Base-by-base conservation (phyloP, 2,888 invertebrate genomes). In the Phyllotreta cruciferae region DNA sequence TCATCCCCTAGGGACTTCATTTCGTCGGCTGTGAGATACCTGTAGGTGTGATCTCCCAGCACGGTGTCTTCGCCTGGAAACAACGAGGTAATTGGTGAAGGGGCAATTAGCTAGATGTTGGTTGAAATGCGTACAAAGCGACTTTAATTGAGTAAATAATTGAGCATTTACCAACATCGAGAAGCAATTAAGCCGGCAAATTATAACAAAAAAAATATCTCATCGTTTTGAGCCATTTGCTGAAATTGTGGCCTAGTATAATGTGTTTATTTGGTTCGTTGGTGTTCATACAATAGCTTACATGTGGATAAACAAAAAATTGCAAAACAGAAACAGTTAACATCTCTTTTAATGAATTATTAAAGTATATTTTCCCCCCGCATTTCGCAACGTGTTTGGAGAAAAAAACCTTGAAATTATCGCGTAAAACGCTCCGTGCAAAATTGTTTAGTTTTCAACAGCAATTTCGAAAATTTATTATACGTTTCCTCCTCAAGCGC, bases 1-100 rank as follows among this genome's bases (percentile, higher is more conserved):
- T 96, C 96, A 78, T 96, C 96, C 65, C 94, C 95, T 69, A 96
- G 84, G 6, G 94, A 94, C 83, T 96, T 96, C 94, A 96, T 95
- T 79, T 96, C 96, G 79, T 96, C 96, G 69, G 93, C 94, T 63
- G 95, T 96, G 82, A 96, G 85, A 83, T 96, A 96, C 67, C 94
- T 88, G 82, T 96, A 96, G 37, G 91, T 91, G 79, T 92, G 92
- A 82, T 96, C 95, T 74, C 93, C 94, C 72, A 94, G 84, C 82
- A 94, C 91, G 62, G 93, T 91, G 80, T 96, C 95, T 85, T 96
- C 95, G 79, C 93, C 95, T 95, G 78, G 13, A 64, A 64, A 37
- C 34, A 52, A 50, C 4, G n/a, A 34, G 8, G 1, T 3, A 24
- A 24, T 85, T 96, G 95, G 79, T 93, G 95, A 94, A 78, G 13